Percentiles rank a stretch among this genome's conserved stretches.
These are phyloP conservation scores for Lysiphlebus fabarum DNA, from an alignment of 1,140 invertebrate species.

Conservation along the genomic window DNA sequence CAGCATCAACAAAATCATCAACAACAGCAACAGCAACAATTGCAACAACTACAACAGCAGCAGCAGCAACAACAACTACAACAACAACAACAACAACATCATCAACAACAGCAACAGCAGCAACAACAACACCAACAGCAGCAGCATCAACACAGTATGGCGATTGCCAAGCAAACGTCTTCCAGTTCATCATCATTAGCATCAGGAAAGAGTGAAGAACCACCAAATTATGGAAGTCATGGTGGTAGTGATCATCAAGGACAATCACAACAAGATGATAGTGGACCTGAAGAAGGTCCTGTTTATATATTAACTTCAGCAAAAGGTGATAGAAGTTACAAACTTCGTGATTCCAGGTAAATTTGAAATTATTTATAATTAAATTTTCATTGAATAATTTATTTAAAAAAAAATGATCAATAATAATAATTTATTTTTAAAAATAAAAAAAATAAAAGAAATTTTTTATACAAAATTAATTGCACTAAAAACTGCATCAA, in stretches of 20 bases:
- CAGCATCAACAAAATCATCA: slow-evolving; percentile 27
- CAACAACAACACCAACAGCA: slow-evolving; percentile 1
- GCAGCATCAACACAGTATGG: slow-evolving; percentile 20
- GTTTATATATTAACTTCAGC: slow-evolving; percentile 53
- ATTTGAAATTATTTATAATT: neutral
- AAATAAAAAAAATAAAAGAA: no score
- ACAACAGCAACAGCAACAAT: slow-evolving; percentile 16
- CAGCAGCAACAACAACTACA: slow-evolving; percentile 4
- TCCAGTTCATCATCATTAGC: slow-evolving; percentile 51
- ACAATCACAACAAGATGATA: slow-evolving; percentile 52
- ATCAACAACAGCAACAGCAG: no score
- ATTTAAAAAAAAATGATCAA: neutral
- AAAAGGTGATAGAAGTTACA: slow-evolving; percentile 53
- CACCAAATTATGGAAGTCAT: slow-evolving; percentile 45
- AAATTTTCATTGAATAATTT: neutral
- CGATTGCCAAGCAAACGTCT: slow-evolving; percentile 35
- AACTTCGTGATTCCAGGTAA: slow-evolving; percentile 51
- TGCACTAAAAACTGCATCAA: no score
- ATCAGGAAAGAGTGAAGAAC: slow-evolving; percentile 50
- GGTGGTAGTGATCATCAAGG: slow-evolving; percentile 49
- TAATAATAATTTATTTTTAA: no score
- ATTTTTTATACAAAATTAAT: no score
- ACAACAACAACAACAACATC: no score
- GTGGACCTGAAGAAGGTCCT: slow-evolving; percentile 50
- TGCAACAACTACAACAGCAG: neutral